Percentiles rank a stretch among this genome's conserved stretches.
Evolutionary conservation across 1,140 invertebrate species (phyloP).

Genomic region (Battus philenor): DNA sequence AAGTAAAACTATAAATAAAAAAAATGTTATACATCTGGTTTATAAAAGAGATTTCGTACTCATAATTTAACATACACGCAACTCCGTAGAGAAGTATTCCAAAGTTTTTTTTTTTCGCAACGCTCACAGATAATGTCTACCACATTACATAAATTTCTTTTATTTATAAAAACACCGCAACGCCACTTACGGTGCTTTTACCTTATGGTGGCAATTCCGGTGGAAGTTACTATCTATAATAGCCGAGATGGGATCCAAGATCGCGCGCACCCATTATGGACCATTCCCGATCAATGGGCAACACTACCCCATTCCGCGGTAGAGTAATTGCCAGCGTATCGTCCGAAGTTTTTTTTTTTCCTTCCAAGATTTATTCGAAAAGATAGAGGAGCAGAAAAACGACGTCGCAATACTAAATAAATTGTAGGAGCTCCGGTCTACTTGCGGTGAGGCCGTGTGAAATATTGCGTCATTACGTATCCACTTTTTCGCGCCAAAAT

Average conservation of each 20-base stretch:
- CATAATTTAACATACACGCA: no score
- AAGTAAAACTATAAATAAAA: no score
- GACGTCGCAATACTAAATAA: conserved; percentile 7
- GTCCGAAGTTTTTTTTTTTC: conserved; percentile 19
- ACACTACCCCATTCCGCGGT: conserved; percentile 19
- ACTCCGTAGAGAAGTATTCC: no score
- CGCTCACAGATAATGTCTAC: no score
- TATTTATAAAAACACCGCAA: no score
- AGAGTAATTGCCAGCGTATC: conserved; percentile 25
- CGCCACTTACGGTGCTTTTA: no score
- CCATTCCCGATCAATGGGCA: conserved; percentile 23
- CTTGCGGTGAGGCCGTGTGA: neutral
- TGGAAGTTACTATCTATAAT: conserved; percentile 1
- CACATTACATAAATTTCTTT: no score
- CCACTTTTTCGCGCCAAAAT: neutral
- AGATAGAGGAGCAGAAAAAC: conserved; percentile 16
- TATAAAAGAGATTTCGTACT: no score
- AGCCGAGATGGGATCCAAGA: neutral
- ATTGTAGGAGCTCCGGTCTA: neutral
- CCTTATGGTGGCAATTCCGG: neutral
- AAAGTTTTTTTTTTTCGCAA: no score
- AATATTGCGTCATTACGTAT: conserved; percentile 3
- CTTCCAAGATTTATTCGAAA: conserved; percentile 22
- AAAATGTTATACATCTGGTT: no score
- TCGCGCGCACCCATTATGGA: conserved; percentile 17